phyloP scores from a whole-genome alignment of 1,140 invertebrate species.

The Cotesia glomerata region DNA sequence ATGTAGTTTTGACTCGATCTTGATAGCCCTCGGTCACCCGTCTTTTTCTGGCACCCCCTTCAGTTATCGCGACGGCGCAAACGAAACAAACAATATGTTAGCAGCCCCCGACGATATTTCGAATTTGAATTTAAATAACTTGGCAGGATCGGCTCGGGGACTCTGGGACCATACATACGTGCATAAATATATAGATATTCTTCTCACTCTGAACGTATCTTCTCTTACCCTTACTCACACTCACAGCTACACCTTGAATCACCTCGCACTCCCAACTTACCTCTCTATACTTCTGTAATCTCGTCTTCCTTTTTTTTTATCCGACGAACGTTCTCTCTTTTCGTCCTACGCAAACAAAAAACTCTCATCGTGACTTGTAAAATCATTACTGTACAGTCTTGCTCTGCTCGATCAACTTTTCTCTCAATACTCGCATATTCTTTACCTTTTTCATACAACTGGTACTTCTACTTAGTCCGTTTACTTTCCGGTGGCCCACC shows the following conservation, averaged over 20 bases:
- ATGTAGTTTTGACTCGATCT: neutral
- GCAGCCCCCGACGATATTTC: constrained; percentile 64
- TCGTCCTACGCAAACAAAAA: constrained; percentile 26
- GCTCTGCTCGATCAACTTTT: neutral
- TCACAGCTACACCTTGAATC: neutral
- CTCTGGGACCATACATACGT: constrained; percentile 59
- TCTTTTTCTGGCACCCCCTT: neutral
- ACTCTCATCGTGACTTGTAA: constrained; percentile 43
- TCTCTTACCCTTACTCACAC: neutral
- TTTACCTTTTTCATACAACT: too few relatives aligned
- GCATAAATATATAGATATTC: constrained; percentile 36
- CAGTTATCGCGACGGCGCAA: constrained; percentile 46
- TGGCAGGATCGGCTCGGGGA: constrained; percentile 64
- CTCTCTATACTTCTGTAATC: constrained; percentile 22
- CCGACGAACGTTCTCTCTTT: constrained; percentile 35
- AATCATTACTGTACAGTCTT: constrained; percentile 42
- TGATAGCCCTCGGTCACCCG: constrained; percentile 12
- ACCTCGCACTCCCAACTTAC: constrained; percentile 6
- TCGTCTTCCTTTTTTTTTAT: constrained; percentile 35
- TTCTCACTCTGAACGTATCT: constrained; percentile 35
- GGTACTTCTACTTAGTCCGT: too few relatives aligned
- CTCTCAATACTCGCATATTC: too few relatives aligned
- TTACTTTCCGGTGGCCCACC: neutral
- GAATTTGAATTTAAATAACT: constrained; percentile 67
- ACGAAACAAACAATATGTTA: constrained; percentile 66